Evolutionary conservation across 2,113 vertebrate species (phyloP).

Genomic region (Podocnemis expansa): DNA sequence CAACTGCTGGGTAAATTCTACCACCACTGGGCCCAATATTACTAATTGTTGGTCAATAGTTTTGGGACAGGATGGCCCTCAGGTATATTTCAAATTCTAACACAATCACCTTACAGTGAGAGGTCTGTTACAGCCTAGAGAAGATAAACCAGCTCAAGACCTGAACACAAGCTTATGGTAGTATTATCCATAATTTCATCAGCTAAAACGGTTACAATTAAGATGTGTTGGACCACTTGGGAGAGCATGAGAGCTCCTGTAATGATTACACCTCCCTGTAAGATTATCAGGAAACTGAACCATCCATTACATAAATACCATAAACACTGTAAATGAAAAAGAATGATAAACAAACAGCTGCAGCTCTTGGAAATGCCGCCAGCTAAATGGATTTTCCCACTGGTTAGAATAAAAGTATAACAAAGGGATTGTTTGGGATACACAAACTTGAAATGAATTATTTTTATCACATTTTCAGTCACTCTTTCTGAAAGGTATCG

Average conservation of each 20-base stretch:
- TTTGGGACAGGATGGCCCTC: background rate
- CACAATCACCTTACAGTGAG: background rate
- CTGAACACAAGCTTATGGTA: background rate
- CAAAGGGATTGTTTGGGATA: background rate
- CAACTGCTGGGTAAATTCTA: background rate
- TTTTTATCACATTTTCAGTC: background rate
- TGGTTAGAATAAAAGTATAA: accelerated
- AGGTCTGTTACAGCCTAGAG: background rate
- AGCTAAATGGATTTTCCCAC: background rate
- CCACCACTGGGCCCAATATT: background rate
- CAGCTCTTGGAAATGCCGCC: accelerated
- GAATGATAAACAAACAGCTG: background rate
- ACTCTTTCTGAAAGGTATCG: accelerated
- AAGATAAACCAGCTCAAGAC: background rate
- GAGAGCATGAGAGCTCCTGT: accelerated
- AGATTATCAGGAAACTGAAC: background rate
- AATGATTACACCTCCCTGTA: accelerated
- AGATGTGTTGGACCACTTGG: background rate
- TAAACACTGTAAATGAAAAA: background rate
- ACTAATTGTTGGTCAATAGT: background rate
- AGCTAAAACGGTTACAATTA: background rate
- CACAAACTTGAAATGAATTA: background rate
- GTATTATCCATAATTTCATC: background rate
- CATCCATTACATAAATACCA: accelerated
- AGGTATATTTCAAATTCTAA: background rate